These are phyloP conservation scores for Erethizon dorsatum DNA, from an alignment of 2,797 vertebrate species.

Conservation along the genomic window DNA sequence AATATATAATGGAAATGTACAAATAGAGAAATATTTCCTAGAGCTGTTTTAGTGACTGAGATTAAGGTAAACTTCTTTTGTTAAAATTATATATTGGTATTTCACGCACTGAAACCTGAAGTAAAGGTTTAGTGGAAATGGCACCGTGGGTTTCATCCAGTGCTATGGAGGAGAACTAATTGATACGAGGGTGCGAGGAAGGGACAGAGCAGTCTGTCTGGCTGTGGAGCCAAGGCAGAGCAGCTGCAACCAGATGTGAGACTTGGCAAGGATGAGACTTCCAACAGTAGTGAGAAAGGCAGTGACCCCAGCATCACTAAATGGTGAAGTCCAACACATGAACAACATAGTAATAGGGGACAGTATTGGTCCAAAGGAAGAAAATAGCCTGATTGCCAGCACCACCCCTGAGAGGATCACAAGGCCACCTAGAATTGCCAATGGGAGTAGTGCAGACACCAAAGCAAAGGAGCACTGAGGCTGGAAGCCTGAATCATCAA, in stretches of 20 bases:
- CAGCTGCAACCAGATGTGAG: too few species aligned
- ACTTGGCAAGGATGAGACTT: not conserved
- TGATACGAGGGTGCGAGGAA: accelerated
- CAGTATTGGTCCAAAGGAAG: not conserved
- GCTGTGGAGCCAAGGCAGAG: not conserved
- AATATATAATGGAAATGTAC: slow-evolving; percentile 53
- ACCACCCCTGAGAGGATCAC: not conserved
- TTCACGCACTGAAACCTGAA: not conserved
- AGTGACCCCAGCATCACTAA: too few species aligned
- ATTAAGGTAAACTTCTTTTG: slow-evolving; percentile 44
- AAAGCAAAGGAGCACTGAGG: accelerated
- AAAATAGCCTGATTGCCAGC: not conserved
- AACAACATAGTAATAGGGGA: not conserved
- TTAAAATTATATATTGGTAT: not conserved
- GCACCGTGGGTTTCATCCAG: not conserved
- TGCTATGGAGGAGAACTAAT: not conserved
- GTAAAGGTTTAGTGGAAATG: not conserved
- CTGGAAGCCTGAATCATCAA: not conserved
- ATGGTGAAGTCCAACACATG: not conserved
- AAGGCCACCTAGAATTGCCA: accelerated
- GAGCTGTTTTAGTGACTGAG: slow-evolving; percentile 56
- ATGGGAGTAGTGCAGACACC: not conserved
- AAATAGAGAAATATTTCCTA: slow-evolving; percentile 73
- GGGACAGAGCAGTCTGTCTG: not conserved
- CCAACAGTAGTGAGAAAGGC: not conserved